phyloP scores from a whole-genome alignment of 37 sponge, comb jelly and placozoan species.

The Aphrocallistes beatrix region DNA sequence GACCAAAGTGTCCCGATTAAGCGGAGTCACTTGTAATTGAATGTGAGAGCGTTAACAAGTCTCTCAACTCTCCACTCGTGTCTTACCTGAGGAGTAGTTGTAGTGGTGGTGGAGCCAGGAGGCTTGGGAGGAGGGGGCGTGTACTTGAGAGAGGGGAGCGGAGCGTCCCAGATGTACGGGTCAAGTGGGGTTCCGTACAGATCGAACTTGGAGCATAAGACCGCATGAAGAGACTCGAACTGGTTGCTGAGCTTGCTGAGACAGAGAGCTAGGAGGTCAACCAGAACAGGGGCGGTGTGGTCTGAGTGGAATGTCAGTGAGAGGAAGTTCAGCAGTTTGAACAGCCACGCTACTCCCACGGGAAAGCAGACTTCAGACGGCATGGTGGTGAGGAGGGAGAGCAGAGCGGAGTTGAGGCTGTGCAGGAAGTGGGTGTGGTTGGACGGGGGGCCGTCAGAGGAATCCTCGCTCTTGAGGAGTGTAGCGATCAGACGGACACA shows the following conservation, averaged over 20 bases:
- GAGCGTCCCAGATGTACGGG: constrained; percentile 20
- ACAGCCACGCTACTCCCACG: neutral
- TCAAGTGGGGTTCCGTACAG: neutral
- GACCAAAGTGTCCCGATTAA: no score
- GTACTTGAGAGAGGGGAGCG: neutral
- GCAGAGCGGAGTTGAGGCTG: neutral
- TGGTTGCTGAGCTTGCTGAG: constrained; percentile 1
- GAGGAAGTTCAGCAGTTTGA: constrained; percentile 2
- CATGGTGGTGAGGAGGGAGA: neutral
- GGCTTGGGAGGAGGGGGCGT: neutral
- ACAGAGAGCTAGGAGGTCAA: neutral
- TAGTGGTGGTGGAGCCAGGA: neutral
- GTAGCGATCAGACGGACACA: constrained; percentile 6
- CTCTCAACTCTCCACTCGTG: no score
- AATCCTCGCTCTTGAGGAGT: constrained; percentile 9
- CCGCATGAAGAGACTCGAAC: neutral
- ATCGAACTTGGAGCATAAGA: constrained; percentile 2
- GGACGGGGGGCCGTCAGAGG: neutral
- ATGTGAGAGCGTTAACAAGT: no score
- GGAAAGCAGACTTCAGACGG: neutral
- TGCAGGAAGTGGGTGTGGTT: neutral
- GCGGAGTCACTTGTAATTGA: no score
- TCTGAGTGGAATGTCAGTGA: neutral
- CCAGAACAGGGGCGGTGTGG: neutral
- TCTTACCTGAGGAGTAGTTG: neutral